phyloP scores from a whole-genome alignment of 1,140 invertebrate genomes.

The Frieseomelitta varia region DNA sequence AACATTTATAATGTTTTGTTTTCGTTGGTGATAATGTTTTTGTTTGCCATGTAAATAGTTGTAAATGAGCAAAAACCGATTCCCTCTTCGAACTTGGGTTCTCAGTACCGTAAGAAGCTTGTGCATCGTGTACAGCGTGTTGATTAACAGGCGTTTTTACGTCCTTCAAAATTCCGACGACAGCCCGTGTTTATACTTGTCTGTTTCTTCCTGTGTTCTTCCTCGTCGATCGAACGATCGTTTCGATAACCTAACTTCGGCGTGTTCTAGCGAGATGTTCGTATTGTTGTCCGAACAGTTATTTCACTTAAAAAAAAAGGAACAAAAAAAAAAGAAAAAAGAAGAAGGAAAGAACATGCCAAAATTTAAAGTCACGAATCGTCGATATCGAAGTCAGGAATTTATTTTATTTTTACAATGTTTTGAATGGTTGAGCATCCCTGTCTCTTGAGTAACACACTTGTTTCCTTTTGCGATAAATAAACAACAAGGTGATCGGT shows the following conservation, averaged over 20 bases:
- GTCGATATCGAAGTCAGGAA: not conserved
- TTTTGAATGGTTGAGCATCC: not conserved
- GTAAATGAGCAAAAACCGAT: constrained; percentile 22
- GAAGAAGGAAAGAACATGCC: not conserved
- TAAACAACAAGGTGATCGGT: not conserved
- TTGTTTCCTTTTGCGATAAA: not conserved
- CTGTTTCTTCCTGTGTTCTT: constrained; percentile 26
- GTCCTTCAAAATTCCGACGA: constrained; percentile 56
- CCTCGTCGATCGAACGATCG: not conserved
- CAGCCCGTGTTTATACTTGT: constrained; percentile 48
- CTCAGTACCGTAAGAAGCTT: constrained; percentile 4
- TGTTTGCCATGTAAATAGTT: constrained; percentile 12
- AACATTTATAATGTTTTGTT: not conserved
- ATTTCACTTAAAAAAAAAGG: not conserved
- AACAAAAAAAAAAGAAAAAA: too few relatives aligned
- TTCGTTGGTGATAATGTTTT: not conserved
- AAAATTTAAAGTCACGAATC: not conserved
- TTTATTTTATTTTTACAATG: not conserved
- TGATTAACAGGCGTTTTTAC: constrained; percentile 48
- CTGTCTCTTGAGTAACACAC: not conserved
- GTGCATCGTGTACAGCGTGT: constrained; percentile 52
- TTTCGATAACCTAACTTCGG: not conserved
- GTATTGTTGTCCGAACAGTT: not conserved
- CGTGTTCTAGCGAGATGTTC: not conserved
- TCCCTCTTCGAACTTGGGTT: constrained; percentile 2